A percentile compares a stretch with the other conserved stretches of the same genome.
Evolutionary conservation across 1,140 invertebrate genomes (phyloP).

Genomic region (Habropoda laboriosa): DNA sequence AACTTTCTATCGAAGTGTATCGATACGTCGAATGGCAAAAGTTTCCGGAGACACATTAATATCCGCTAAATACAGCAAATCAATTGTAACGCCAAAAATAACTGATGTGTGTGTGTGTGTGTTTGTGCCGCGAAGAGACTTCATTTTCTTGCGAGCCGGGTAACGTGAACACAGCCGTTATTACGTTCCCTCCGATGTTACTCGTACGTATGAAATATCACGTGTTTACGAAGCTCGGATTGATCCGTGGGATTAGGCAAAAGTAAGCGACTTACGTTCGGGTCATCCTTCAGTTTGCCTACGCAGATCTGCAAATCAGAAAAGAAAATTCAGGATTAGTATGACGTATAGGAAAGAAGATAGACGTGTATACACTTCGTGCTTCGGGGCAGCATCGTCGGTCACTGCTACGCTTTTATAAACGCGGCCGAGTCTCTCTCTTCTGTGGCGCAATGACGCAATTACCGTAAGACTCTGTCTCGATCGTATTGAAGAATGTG

Average conservation of each 20-base stretch:
- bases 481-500: background rate
- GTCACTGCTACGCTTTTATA: background rate
- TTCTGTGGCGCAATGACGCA: slow-evolving; percentile 20
- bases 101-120: no score
- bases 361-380: no score
- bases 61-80: slow-evolving; percentile 13
- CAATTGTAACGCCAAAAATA: slow-evolving; percentile 39
- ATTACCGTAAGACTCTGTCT: background rate
- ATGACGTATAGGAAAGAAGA: no score
- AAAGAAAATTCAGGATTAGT: slow-evolving; percentile 38
- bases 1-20: background rate
- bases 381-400: background rate
- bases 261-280: slow-evolving; percentile 82
- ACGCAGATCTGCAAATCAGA: slow-evolving; percentile 82
- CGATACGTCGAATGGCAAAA: background rate
- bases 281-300: slow-evolving; percentile 83
- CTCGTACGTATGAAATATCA: background rate
- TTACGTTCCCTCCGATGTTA: background rate
- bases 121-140: background rate
- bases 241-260: background rate
- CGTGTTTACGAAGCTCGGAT: background rate
- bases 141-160: background rate
- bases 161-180: background rate
- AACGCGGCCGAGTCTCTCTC: background rate
- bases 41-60: background rate